Conservation (phyloP, 1,140 invertebrate species). For the Coelopa frigida region DNA sequence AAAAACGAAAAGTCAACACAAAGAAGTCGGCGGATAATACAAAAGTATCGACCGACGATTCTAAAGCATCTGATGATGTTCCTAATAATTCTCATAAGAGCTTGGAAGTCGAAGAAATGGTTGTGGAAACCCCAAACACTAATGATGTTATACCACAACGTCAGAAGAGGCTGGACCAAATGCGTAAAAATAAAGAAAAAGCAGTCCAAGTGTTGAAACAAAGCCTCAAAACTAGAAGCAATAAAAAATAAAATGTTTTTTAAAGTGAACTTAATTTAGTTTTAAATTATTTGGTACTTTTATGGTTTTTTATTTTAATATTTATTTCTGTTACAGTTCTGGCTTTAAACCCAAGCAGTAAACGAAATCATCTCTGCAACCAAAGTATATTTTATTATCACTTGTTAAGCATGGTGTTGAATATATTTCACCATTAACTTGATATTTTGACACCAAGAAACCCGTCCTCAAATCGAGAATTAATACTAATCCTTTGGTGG, state of each 20-base stretch:
- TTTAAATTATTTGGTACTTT: too few species aligned
- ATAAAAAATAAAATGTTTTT: too few species aligned
- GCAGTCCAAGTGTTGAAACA: constrained; percentile 67
- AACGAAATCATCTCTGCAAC: constrained; percentile 57
- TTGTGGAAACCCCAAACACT: constrained; percentile 24
- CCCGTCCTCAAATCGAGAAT: background rate
- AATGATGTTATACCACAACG: constrained; percentile 63
- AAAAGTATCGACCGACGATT: too few species aligned
- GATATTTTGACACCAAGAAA: background rate
- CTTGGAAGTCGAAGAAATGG: too few species aligned
- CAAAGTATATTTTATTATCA: constrained; percentile 46
- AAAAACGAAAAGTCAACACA: constrained; percentile 21
- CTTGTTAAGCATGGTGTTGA: constrained; percentile 52
- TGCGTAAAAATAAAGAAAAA: constrained; percentile 61
- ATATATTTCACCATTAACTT: constrained; percentile 51
- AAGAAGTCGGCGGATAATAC: too few species aligned
- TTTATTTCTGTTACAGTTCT: too few species aligned
- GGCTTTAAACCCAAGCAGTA: constrained; percentile 48
- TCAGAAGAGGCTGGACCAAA: constrained; percentile 56
- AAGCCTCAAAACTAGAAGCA: too few species aligned
- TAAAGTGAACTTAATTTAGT: too few species aligned
- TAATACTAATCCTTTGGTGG: constrained; percentile 3
- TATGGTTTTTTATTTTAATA: too few species aligned
- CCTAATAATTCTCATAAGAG: too few species aligned
- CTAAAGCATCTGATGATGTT: too few species aligned